phyloP scores from a whole-genome alignment of 1,140 invertebrate species.

The Centruroides vittatus region DNA sequence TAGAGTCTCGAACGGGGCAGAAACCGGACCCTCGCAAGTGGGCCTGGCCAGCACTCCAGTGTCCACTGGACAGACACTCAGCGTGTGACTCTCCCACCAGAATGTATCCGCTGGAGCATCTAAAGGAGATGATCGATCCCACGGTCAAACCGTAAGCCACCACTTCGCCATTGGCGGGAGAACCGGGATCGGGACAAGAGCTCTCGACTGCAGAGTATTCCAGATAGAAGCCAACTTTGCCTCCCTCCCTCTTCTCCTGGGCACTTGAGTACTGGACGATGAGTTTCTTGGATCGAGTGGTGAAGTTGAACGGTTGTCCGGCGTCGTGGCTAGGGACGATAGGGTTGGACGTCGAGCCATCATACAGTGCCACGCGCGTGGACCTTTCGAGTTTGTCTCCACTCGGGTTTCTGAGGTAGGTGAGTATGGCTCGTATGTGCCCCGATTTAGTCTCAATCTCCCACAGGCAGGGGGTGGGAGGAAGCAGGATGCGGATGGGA shows the following conservation, averaged over 20 bases:
- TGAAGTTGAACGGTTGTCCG: neutral
- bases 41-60: slow-evolving; percentile 12
- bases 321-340: neutral
- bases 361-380: slow-evolving; percentile 1
- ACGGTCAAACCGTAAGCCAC: slow-evolving; percentile 2
- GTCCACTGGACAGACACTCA: slow-evolving; percentile 10
- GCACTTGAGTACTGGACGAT: slow-evolving; percentile 2
- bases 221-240: slow-evolving; percentile 8
- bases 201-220: slow-evolving; percentile 7
- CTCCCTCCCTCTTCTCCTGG: neutral
- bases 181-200: slow-evolving; percentile 2
- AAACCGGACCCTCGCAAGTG: slow-evolving; percentile 2
- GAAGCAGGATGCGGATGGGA: slow-evolving; percentile 4
- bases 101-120: slow-evolving; percentile 7
- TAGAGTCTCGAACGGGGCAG: neutral
- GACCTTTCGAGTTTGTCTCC: neutral
- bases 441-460: slow-evolving; percentile 6
- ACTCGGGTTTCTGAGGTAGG: neutral
- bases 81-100: slow-evolving; percentile 7
- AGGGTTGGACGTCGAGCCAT: slow-evolving; percentile 1
- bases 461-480: slow-evolving; percentile 9
- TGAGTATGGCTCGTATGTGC: slow-evolving; percentile 2
- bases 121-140: slow-evolving; percentile 11
- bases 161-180: slow-evolving; percentile 8
- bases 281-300: slow-evolving; percentile 9